A percentile compares a stretch with the other conserved stretches of the same genome.
phyloP scores from a whole-genome alignment of 2,797 vertebrate genomes.

The Neostethus bicornis region DNA sequence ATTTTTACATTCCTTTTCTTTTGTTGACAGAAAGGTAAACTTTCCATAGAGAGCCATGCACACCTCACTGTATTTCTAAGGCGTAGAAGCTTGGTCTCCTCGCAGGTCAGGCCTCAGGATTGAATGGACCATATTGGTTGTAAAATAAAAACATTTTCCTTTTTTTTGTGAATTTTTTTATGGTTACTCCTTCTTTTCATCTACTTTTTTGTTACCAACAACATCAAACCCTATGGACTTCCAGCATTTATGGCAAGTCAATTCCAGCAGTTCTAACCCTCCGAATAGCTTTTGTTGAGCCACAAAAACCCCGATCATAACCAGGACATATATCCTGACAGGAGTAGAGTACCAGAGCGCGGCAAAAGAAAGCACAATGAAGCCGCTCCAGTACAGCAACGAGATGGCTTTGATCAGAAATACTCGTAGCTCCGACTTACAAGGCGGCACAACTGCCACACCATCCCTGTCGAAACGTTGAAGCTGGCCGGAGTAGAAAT shows the following conservation, averaged over 20 bases:
- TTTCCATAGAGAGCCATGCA: conserved; percentile 55
- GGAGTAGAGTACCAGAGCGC: conserved; percentile 84
- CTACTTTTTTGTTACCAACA: conserved; percentile 47
- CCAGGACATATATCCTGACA: conserved; percentile 83
- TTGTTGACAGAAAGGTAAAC: conserved; percentile 29
- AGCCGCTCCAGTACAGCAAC: conserved; percentile 89
- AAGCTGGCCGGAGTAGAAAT: conserved; percentile 84
- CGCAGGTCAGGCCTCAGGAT: conserved; percentile 29
- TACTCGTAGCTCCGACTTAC: conserved; percentile 92
- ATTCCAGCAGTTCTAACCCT: conserved; percentile 92
- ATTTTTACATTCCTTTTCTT: conserved; percentile 47
- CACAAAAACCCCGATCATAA: conserved; percentile 79
- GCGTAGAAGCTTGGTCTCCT: conserved; percentile 36
- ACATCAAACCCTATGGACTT: conserved; percentile 25
- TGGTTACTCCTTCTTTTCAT: conserved; percentile 63
- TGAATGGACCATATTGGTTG: conserved; percentile 29
- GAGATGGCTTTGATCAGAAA: conserved; percentile 86
- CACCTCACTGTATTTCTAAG: conserved; percentile 44
- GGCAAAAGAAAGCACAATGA: conserved; percentile 78
- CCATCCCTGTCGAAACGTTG: conserved; percentile 81
- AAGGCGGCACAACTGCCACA: conserved; percentile 83
- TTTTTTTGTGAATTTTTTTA: neutral
- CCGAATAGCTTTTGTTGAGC: conserved; percentile 88
- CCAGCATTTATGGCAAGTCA: conserved; percentile 86
- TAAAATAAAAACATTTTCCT: conserved; percentile 14